Evolutionary conservation across 2,797 vertebrate species (phyloP), one percentile per base, ranked within the genome.

Genomic region (Danio jaintianensis): DNA sequence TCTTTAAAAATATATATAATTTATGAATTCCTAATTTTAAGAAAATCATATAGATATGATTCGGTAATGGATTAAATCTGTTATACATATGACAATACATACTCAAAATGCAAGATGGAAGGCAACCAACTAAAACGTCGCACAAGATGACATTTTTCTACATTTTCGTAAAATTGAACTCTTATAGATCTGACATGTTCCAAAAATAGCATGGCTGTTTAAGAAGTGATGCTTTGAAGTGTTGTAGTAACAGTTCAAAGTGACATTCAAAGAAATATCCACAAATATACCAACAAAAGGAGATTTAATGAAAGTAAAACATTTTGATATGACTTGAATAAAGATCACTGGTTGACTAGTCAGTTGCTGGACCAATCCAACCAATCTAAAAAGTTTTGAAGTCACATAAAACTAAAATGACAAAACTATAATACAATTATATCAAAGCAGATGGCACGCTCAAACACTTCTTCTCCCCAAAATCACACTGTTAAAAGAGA

Each of bases 341-440:
- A 56, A 43, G 36, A 42, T 71, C 67, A 52, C 29, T 53, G 48
- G 6, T 40, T n/a, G 11, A 42, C 38, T 13, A 55, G 16, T 70
- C 16, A 70, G 36, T 53, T 72, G 40, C 45, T 29, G 10, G 36
- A 48, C 43, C 5, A 10, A 48, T 48, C 20, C 7, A 48, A 16
- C 13, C 22, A 15, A 11, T 43, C 16, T 9, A 64, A 66, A 47
- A 59, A 47, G 7, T 40, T 43, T 38, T 47, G 20, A 47, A 67
- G 63, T 78, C 55, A 7, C 55, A 42, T 61, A 61, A 78, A 9
- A 61, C 45, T 68, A 12, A 62, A 50, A 78, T 4, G 12, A 69
- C 69, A 11, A 66, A 45, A 47, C 12, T n/a, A 76, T 55, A 16
- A 56, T 7, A 29, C 2, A 55, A 67, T 47, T 45, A 18, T 52